A percentile compares a stretch with the other conserved stretches of the same genome.
phyloP scores from a whole-genome alignment of 2,113 vertebrate species.

The Clinocottus analis region DNA sequence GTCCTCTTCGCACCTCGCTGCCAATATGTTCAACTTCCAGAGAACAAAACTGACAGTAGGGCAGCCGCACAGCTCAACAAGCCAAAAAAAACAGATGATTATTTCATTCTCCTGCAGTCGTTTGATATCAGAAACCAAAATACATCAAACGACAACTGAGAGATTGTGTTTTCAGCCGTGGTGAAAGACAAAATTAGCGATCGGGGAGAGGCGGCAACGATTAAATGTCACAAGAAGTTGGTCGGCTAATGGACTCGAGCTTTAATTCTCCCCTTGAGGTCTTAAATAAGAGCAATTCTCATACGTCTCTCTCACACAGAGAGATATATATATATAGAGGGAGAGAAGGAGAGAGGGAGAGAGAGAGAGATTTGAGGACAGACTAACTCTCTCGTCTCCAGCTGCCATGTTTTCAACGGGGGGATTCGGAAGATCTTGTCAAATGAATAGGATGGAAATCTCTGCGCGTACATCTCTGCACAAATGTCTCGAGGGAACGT shows the following conservation, averaged over 20 bases:
- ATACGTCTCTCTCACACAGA: conserved; percentile 30
- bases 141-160: not conserved
- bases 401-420: conserved; percentile 18
- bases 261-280: conserved; percentile 60
- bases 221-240: conserved; percentile 43
- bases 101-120: not conserved
- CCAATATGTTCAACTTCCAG: not conserved
- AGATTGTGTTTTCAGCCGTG: not conserved
- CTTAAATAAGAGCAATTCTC: conserved; percentile 32
- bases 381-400: conserved; percentile 21
- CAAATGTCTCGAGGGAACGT: conserved; percentile 11
- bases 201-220: not conserved
- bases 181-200: too few relatives aligned
- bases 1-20: not conserved
- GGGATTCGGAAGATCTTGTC: conserved; percentile 42
- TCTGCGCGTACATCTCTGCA: conserved; percentile 25
- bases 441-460: conserved; percentile 52
- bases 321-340: not conserved
- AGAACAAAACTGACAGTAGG: not conserved
- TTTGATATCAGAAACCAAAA: not conserved
- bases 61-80: not conserved
- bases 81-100: not conserved
- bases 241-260: conserved; percentile 61
- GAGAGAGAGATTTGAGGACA: not conserved
- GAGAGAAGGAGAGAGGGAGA: not conserved